Evolutionary conservation across 2,113 vertebrate genomes (phyloP).

Genomic region (Epinephelus cyanopodus): DNA sequence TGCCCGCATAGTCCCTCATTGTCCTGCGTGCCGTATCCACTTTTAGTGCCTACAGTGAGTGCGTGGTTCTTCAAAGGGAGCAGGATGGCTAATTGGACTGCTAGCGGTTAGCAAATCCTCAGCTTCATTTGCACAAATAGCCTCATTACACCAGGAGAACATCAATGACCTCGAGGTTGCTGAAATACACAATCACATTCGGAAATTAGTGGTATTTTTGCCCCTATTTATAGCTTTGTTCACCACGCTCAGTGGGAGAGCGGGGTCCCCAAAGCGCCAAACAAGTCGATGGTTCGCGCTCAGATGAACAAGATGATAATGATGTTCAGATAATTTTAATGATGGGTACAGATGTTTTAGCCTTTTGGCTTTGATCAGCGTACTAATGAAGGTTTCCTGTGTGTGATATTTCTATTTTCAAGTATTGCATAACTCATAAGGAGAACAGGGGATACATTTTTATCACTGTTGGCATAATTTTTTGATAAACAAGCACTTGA

Average conservation of each 20-base stretch:
- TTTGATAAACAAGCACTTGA: neutral
- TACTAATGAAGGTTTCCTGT: neutral
- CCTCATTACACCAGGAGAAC: conserved; percentile 31
- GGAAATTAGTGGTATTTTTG: conserved; percentile 12
- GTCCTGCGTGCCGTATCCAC: neutral
- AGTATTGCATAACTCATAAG: neutral
- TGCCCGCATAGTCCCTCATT: conserved; percentile 17
- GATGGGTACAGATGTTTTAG: conserved; percentile 24
- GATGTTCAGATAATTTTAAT: conserved; percentile 17
- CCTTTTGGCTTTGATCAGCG: conserved; percentile 28
- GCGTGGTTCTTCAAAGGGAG: conserved; percentile 37
- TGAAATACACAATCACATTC: conserved; percentile 14
- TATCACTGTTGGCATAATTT: neutral
- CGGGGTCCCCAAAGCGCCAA: neutral
- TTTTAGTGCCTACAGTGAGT: neutral
- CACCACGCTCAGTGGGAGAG: neutral
- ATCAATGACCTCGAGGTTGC: conserved; percentile 34
- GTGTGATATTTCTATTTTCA: neutral
- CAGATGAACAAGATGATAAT: conserved; percentile 20
- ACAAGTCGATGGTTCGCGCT: neutral
- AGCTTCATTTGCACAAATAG: conserved; percentile 40
- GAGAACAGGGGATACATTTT: neutral
- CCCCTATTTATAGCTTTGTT: conserved; percentile 11
- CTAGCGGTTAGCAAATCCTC: conserved; percentile 34
- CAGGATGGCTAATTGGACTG: conserved; percentile 49